Evolutionary conservation across 53 echinoderm and acorn worm species (phyloP), one percentile per base, ranked within the genome.

Genomic region (Apostichopus leukothele): DNA sequence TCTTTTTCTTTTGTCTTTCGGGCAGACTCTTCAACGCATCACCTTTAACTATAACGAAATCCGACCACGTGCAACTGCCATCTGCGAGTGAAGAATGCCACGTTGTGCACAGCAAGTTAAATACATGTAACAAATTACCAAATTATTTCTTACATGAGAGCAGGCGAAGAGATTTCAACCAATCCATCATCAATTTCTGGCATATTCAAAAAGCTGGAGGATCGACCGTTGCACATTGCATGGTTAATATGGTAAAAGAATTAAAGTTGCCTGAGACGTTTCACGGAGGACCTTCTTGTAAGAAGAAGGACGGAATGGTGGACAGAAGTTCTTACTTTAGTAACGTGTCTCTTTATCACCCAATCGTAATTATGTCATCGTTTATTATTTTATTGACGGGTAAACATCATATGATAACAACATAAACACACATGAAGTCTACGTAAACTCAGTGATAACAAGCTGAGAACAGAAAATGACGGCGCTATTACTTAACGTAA

Each of bases 111-210:
- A 50, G 53, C 18, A 79, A 79, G 53, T 52, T 79, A 4, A 79
- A 51, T 52, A 79, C 52, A 51, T 79, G 79, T 52, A 79, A 79
- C 79, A 79, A 79, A 52, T 51, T 79, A 53, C 79, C 79, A 13
- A 79, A 79, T 53, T 79, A 52, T 79, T 79, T 79, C 79, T 16
- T 79, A 8, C 53, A 79, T 16, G 50, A 51, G 5, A 51, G 53
- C 4, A 39, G 39, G 39, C 79, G 79, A 13, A 19, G 8, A 5
- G n/a, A 79, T 18, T 79, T 79, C 51, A 14, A 79, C n/a, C 51
- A 79, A 52, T 51, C 81, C 21, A 81, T 81, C 16, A 81, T 81
- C 9, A 81, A 81, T 22, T 81, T 81, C n/a, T 81, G 81, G 81
- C 81, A 81, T 18, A 52, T 81, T 5, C 81, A 81, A 19, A 81